A percentile compares a stretch with the other conserved stretches of the same genome.
These are phyloP conservation scores for Cheumatopsyche charites DNA, from an alignment of 1,140 invertebrate species.

Conservation along the genomic window DNA sequence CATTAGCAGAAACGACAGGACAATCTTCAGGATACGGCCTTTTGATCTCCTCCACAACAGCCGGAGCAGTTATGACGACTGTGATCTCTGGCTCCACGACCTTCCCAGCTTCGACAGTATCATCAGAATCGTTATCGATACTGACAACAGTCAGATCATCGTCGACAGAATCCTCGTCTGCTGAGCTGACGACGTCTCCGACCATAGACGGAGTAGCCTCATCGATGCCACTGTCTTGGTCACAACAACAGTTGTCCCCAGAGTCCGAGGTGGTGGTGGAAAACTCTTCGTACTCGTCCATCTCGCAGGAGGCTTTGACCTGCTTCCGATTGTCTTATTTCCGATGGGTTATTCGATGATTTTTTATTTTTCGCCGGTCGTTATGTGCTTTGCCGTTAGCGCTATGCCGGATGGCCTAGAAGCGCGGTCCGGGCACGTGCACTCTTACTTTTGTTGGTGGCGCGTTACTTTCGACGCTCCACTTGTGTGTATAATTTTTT, in stretches of 20 bases:
- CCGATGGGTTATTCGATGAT: conserved; percentile 11
- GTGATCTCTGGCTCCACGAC: conserved; percentile 38
- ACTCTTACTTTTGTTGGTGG: conserved; percentile 37
- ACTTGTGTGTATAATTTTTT: conserved; percentile 3
- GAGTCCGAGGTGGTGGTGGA: neutral
- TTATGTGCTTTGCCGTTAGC: too few relatives aligned
- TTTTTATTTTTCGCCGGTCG: neutral
- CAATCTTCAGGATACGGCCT: conserved; percentile 53
- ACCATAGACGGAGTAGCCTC: conserved; percentile 16
- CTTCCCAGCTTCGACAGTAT: conserved; percentile 50
- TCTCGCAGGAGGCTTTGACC: conserved; percentile 26
- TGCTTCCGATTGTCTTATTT: conserved; percentile 18
- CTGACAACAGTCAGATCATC: conserved; percentile 52
- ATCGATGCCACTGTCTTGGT: conserved; percentile 32
- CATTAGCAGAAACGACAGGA: conserved; percentile 60
- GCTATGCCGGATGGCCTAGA: neutral
- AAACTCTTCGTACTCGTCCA: conserved; percentile 29
- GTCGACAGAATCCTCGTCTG: conserved; percentile 56
- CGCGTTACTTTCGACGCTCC: conserved; percentile 32
- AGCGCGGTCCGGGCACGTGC: neutral
- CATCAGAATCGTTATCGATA: conserved; percentile 52
- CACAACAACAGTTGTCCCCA: neutral
- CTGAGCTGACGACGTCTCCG: conserved; percentile 43
- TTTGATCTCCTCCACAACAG: neutral
- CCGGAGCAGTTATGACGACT: conserved; percentile 48